Conservation (phyloP, 2,113 vertebrate genomes). For the Mesitornis unicolor region DNA sequence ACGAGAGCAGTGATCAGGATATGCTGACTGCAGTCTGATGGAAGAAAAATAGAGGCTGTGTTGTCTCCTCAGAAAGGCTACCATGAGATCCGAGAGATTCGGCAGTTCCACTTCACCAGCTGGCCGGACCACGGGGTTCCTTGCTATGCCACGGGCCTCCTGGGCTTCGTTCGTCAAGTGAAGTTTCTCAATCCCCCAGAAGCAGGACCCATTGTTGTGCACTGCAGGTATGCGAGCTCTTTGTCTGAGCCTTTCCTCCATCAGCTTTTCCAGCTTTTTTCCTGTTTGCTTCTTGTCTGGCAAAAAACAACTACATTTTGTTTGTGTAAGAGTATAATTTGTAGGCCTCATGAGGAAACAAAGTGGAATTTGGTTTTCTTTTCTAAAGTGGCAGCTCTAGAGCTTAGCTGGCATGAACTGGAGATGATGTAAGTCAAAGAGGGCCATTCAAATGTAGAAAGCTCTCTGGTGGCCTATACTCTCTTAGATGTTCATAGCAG, state of each 20-base stretch:
- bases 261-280: neutral
- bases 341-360: neutral
- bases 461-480: neutral
- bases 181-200: conserved; percentile 96
- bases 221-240: conserved; percentile 83
- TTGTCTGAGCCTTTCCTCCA: neutral
- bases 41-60: conserved; percentile 14
- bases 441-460: neutral
- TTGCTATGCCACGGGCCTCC: conserved; percentile 92
- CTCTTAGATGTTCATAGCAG: neutral
- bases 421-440: neutral
- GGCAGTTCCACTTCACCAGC: conserved; percentile 98
- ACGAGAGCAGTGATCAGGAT: neutral
- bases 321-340: neutral
- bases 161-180: conserved; percentile 94
- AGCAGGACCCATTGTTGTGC: conserved; percentile 90
- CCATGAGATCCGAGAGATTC: conserved; percentile 95
- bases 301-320: neutral
- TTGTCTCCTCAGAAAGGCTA: conserved; percentile 91
- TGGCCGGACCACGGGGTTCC: conserved; percentile 97
- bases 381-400: neutral
- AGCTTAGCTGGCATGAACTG: neutral
- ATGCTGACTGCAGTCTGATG: neutral
- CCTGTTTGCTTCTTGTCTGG: neutral
- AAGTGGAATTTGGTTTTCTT: neutral